Conservation (phyloP, 2,113 vertebrate genomes). For the Ovis canadensis region DNA sequence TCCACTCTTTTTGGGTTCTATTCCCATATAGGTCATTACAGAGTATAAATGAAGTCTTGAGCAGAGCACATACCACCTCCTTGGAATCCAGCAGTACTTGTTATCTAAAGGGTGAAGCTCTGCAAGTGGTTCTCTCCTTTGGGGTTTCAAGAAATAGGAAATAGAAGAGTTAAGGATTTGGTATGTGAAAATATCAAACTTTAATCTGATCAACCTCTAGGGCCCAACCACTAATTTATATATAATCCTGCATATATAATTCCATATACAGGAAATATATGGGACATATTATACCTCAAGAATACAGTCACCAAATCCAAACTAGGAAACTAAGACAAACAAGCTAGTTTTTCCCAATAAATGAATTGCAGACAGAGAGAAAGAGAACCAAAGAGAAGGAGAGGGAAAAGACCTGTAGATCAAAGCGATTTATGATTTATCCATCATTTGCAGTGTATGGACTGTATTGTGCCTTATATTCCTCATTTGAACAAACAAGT, state of each 20-base stretch:
- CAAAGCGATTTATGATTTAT: not conserved
- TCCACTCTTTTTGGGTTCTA: not conserved
- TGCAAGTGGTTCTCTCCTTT: not conserved
- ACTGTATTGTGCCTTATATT: not conserved
- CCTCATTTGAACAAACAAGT: not conserved
- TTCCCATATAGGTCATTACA: not conserved
- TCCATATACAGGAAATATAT: not conserved
- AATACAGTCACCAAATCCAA: not conserved
- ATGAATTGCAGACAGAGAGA: not conserved
- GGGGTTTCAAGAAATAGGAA: constrained; percentile 24
- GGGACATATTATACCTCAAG: not conserved
- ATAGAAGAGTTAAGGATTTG: constrained; percentile 1
- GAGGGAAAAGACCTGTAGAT: not conserved
- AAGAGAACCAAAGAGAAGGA: not conserved
- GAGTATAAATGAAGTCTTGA: not conserved
- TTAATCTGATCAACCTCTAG: not conserved
- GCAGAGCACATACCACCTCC: not conserved
- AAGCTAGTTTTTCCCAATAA: not conserved
- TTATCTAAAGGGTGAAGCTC: not conserved
- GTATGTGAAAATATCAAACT: constrained; percentile 1
- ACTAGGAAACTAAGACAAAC: not conserved
- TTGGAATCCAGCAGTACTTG: not conserved
- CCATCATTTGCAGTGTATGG: not conserved
- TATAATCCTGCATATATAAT: not conserved
- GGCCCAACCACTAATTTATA: not conserved